Conservation (phyloP, 2,888 invertebrate genomes). For the Athripsodes cinereus region DNA sequence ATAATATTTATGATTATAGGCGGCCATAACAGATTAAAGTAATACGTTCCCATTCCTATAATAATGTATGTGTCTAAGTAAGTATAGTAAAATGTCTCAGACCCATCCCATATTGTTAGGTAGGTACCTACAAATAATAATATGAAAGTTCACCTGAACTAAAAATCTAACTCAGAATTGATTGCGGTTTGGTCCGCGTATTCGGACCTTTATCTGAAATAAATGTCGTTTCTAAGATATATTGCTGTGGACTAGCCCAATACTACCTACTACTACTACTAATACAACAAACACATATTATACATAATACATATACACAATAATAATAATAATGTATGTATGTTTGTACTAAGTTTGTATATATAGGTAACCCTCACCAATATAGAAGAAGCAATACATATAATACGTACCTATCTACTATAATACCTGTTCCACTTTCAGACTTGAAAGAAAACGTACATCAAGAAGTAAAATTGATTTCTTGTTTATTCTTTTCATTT, state of each 20-base stretch:
- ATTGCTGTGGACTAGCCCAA: background rate
- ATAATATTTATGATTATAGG: no score
- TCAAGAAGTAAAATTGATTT: slow-evolving; percentile 4
- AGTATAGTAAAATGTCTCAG: no score
- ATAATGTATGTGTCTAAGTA: no score
- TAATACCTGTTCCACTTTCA: slow-evolving; percentile 1
- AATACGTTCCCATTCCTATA: no score
- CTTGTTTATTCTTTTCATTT: slow-evolving; percentile 9
- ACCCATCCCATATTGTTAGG: no score
- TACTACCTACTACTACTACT: background rate
- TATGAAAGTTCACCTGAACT: background rate
- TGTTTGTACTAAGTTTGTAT: background rate
- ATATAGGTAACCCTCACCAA: background rate
- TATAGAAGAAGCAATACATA: no score
- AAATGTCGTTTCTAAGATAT: slow-evolving; percentile 8
- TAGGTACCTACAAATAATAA: no score
- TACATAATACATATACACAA: no score
- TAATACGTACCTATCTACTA: no score
- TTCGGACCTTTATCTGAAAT: slow-evolving; percentile 9
- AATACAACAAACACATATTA: no score
- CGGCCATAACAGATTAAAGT: no score
- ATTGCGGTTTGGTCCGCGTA: slow-evolving; percentile 1
- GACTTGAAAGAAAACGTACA: slow-evolving; percentile 1
- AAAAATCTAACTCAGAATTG: slow-evolving; percentile 3
- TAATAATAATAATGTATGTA: no score